Conservation (phyloP, 2,888 invertebrate species). For the Epinotia bilunana region DNA sequence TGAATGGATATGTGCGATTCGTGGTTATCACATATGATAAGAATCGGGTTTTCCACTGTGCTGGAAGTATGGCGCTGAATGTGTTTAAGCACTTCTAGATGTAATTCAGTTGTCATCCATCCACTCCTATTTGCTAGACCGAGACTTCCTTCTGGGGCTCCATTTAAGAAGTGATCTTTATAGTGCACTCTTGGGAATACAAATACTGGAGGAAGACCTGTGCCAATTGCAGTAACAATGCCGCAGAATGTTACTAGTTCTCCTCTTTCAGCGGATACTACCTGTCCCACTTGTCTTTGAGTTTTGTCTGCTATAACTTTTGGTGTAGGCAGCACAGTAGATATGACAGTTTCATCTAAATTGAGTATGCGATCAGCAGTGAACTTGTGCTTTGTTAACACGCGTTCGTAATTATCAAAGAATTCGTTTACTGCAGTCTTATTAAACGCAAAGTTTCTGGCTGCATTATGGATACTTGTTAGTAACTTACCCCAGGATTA, state of each 20-base stretch:
- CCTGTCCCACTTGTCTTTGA: too few species aligned
- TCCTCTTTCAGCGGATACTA: conserved; percentile 7
- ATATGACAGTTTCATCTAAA: too few species aligned
- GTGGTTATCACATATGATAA: too few species aligned
- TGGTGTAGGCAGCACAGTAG: too few species aligned
- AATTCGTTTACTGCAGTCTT: too few species aligned
- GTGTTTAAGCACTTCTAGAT: conserved; percentile 48
- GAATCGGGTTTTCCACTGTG: conserved; percentile 47
- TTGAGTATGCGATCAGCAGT: too few species aligned
- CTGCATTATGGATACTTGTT: too few species aligned
- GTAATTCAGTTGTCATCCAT: conserved; percentile 46
- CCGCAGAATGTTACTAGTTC: conserved; percentile 46
- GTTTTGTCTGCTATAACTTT: too few species aligned
- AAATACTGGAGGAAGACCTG: conserved; percentile 45
- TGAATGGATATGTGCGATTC: conserved; percentile 49
- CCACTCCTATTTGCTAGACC: conserved; percentile 47
- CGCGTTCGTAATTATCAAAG: too few species aligned
- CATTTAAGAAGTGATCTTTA: conserved; percentile 41
- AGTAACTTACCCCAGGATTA: too few species aligned
- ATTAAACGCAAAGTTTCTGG: too few species aligned
- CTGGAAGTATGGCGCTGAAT: conserved; percentile 46
- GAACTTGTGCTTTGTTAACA: too few species aligned
- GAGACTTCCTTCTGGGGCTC: conserved; percentile 41
- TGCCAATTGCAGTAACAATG: conserved; percentile 44
- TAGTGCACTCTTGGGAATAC: conserved; percentile 47